Percentiles rank a stretch among this genome's conserved stretches.
Conservation (phyloP, 2,888 invertebrate species). For the Scrobipalpa atriplicella region DNA sequence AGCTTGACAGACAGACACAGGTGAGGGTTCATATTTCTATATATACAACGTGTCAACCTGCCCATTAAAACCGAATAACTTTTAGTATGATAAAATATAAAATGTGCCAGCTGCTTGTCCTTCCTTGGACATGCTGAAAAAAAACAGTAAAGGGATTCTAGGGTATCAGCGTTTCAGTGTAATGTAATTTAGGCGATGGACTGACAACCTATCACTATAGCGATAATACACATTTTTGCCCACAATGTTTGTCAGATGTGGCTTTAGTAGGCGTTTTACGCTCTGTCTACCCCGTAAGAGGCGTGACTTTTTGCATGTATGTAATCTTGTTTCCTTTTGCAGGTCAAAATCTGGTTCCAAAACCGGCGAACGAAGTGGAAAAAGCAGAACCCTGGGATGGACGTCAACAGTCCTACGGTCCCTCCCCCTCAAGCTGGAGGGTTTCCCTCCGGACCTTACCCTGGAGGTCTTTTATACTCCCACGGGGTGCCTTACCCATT, state of each 20-base stretch:
- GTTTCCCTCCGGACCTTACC: conserved; percentile 84
- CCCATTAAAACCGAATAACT: too few species aligned
- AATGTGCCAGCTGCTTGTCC: too few species aligned
- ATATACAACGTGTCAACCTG: too few species aligned
- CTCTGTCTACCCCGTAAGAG: neutral
- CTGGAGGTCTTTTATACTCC: conserved; percentile 84
- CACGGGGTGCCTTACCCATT: conserved; percentile 86
- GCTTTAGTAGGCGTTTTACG: too few species aligned
- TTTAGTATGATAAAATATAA: too few species aligned
- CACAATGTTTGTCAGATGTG: too few species aligned
- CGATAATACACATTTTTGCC: too few species aligned
- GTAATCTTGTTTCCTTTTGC: conserved; percentile 37
- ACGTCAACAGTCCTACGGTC: conserved; percentile 96
- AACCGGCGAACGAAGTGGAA: conserved; percentile 99
- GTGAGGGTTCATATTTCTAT: conserved; percentile 53
- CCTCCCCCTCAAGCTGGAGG: conserved; percentile 87
- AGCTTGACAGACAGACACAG: conserved; percentile 99
- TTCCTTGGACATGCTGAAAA: too few species aligned
- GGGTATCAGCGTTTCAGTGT: too few species aligned
- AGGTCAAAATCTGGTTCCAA: conserved; percentile 99
- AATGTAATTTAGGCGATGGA: too few species aligned
- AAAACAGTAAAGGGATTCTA: too few species aligned
- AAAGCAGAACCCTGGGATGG: conserved; percentile 99
- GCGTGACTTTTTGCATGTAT: neutral
- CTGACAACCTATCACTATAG: too few species aligned